phyloP scores from a whole-genome alignment of 2,113 vertebrate species.

The Pomatorhinus ruficollis region DNA sequence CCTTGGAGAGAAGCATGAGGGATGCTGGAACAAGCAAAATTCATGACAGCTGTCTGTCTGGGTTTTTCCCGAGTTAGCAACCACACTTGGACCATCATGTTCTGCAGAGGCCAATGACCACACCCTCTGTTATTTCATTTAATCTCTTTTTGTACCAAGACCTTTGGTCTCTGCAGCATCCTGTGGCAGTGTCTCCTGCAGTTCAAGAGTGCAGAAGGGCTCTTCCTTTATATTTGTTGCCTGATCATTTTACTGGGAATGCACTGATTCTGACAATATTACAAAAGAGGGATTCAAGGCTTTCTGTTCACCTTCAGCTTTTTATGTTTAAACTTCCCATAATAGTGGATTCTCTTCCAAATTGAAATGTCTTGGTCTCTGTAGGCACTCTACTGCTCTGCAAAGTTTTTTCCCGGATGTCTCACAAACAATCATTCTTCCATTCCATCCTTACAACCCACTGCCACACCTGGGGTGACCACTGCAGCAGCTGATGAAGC shows the following conservation, averaged over 20 bases:
- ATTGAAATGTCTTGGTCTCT: neutral
- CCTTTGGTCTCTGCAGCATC: neutral
- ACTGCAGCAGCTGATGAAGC: neutral
- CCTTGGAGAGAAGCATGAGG: neutral
- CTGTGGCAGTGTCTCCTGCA: neutral
- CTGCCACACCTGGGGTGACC: neutral
- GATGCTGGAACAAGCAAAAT: neutral
- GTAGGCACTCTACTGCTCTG: neutral
- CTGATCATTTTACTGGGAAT: neutral
- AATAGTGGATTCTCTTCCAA: neutral
- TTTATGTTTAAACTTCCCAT: neutral
- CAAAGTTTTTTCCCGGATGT: neutral
- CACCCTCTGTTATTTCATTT: neutral
- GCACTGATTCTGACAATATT: neutral
- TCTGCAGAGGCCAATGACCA: neutral
- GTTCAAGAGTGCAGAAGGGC: neutral
- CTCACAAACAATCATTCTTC: neutral
- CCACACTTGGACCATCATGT: neutral
- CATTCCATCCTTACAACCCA: rapidly evolving
- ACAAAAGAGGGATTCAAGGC: neutral
- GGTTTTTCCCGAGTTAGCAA: rapidly evolving
- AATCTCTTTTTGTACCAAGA: neutral
- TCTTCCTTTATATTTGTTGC: neutral
- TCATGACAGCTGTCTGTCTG: neutral
- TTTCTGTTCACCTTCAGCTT: neutral